Percentiles rank a stretch among this genome's conserved stretches.
Conservation (phyloP, 2,113 vertebrate genomes). For the Gulo gulo region DNA sequence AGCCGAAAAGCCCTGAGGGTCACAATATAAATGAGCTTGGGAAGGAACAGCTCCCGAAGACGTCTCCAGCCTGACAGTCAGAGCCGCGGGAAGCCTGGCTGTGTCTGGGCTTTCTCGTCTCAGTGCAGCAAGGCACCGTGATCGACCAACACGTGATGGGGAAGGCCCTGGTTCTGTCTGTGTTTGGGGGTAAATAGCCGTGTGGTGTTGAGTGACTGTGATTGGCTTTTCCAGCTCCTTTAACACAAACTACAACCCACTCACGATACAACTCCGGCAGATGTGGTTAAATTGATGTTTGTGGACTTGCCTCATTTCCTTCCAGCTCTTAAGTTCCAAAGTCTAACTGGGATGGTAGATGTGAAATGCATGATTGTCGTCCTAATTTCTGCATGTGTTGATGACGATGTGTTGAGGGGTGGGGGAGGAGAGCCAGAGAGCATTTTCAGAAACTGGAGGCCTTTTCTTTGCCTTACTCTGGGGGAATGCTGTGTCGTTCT, state of each 20-base stretch:
- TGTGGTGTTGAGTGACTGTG: slow-evolving; percentile 93
- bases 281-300: slow-evolving; percentile 85
- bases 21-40: slow-evolving; percentile 85
- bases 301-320: slow-evolving; percentile 84
- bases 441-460: slow-evolving; percentile 80
- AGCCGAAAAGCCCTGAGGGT: slow-evolving; percentile 85
- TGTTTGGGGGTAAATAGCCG: slow-evolving; percentile 94
- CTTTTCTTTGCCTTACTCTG: slow-evolving; percentile 60
- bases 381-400: slow-evolving; percentile 88
- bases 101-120: slow-evolving; percentile 84
- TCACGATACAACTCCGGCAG: slow-evolving; percentile 85
- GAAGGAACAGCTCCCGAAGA: slow-evolving; percentile 90
- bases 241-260: slow-evolving; percentile 87
- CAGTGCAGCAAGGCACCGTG: slow-evolving; percentile 85
- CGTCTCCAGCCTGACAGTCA: slow-evolving; percentile 86
- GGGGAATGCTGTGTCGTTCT: slow-evolving; percentile 82
- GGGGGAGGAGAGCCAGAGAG: slow-evolving; percentile 69
- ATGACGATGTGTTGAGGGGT: slow-evolving; percentile 80
- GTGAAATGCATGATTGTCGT: slow-evolving; percentile 86
- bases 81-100: slow-evolving; percentile 86
- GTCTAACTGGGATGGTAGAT: slow-evolving; percentile 85
- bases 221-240: slow-evolving; percentile 88
- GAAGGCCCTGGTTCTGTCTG: slow-evolving; percentile 88
- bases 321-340: slow-evolving; percentile 78
- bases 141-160: slow-evolving; percentile 87